Evolutionary conservation across 23 tunicate species (phyloP).

Genomic region (Trididemnum nubilum): DNA sequence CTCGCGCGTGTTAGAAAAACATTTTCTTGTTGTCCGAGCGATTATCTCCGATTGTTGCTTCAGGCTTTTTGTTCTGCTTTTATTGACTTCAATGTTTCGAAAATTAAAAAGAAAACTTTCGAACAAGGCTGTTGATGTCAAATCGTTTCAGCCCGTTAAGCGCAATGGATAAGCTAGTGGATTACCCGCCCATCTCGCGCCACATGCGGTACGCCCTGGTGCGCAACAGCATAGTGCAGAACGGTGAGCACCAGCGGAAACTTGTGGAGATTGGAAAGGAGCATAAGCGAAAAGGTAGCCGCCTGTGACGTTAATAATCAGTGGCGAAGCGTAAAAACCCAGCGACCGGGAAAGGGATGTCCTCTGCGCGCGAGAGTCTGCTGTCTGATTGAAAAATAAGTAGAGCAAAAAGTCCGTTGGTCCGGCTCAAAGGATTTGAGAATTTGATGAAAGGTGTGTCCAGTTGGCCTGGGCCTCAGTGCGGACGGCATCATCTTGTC

Average conservation of each 20-base stretch:
- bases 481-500: too few relatives aligned
- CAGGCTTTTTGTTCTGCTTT: not conserved
- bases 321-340: not conserved
- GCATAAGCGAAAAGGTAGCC: constrained; percentile 44
- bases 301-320: not conserved
- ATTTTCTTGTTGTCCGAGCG: constrained; percentile 2
- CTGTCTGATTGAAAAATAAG: too few relatives aligned
- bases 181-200: constrained; percentile 22
- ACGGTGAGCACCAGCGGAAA: constrained; percentile 45
- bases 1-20: not conserved
- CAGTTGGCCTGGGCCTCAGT: too few relatives aligned
- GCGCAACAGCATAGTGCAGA: constrained; percentile 37
- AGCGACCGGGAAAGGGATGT: not conserved
- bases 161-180: not conserved
- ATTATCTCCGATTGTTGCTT: constrained; percentile 4
- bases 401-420: too few relatives aligned
- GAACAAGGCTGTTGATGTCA: too few relatives aligned
- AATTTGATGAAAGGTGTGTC: too few relatives aligned
- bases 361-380: not conserved
- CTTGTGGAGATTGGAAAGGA: constrained; percentile 39
- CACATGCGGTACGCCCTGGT: constrained; percentile 44
- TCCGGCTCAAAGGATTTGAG: too few relatives aligned
- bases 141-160: too few relatives aligned
- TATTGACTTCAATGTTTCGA: too few relatives aligned
- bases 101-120: too few relatives aligned